Conservation (phyloP, 2,797 vertebrate genomes). For the Microctenopoma steveboyesi region DNA sequence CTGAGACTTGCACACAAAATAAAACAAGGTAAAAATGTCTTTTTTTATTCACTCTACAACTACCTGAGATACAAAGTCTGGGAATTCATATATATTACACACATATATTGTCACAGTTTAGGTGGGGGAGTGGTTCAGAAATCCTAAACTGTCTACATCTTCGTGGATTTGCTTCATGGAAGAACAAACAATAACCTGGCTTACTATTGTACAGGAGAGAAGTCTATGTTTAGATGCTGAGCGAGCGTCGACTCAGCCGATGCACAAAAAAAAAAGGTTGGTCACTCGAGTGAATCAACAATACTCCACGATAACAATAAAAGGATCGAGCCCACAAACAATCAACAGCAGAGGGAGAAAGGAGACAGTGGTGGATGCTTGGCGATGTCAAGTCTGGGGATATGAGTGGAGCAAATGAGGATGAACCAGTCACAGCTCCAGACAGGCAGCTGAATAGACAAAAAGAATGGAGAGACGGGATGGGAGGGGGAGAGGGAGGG, state of each 20-base stretch:
- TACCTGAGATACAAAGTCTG: not conserved
- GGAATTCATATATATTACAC: no score
- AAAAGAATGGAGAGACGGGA: slow-evolving; percentile 66
- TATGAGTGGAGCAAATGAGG: slow-evolving; percentile 75
- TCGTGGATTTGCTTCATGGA: not conserved
- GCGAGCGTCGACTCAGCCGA: not conserved
- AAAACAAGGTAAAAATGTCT: slow-evolving; percentile 3
- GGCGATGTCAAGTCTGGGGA: slow-evolving; percentile 61
- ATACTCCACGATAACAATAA: slow-evolving; percentile 38
- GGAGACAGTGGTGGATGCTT: slow-evolving; percentile 51
- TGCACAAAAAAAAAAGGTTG: not conserved
- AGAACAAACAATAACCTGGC: not conserved
- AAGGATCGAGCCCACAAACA: slow-evolving; percentile 43
- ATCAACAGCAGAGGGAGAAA: slow-evolving; percentile 21
- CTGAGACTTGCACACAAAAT: not conserved
- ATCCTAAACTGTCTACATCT: not conserved
- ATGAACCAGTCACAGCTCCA: slow-evolving; percentile 68
- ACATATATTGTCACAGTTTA: not conserved
- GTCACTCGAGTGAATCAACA: slow-evolving; percentile 17
- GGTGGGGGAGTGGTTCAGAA: not conserved
- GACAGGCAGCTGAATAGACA: slow-evolving; percentile 74
- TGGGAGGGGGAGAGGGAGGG: slow-evolving; percentile 42
- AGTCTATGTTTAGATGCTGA: not conserved
- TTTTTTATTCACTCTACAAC: no score
- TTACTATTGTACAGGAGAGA: not conserved